phyloP scores from a whole-genome alignment of 2,888 invertebrate species.

The Nasonovia ribisnigri region DNA sequence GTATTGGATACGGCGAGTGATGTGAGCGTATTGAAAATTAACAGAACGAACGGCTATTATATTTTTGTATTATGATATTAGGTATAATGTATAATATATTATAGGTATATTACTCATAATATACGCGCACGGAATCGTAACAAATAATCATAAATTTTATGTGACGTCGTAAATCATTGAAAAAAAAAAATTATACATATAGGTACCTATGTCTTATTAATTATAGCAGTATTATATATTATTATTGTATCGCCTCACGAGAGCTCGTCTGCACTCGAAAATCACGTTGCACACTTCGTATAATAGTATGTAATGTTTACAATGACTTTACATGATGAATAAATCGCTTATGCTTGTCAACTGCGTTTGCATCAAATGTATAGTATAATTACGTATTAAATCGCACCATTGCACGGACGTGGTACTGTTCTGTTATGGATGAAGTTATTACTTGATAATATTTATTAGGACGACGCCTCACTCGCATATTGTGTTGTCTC shows the following conservation, averaged over 20 bases:
- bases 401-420: neutral
- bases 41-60: neutral
- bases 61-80: neutral
- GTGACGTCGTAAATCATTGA: neutral
- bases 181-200: neutral
- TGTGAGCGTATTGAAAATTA: neutral
- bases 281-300: neutral
- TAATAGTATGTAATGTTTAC: neutral
- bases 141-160: neutral
- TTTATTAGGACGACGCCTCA: neutral
- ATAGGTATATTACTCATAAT: neutral
- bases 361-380: neutral
- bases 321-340: neutral
- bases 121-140: neutral
- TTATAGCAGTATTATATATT: neutral
- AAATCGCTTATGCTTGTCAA: neutral
- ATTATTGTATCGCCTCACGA: neutral
- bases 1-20: neutral
- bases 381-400: neutral
- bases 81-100: neutral
- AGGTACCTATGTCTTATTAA: neutral
- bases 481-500: neutral
- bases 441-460: neutral
- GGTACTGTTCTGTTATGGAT: neutral
- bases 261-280: neutral